Percentiles rank a stretch among this genome's conserved stretches.
Evolutionary conservation across 1,140 invertebrate species (phyloP).

Genomic region (Trichoplusia ni): DNA sequence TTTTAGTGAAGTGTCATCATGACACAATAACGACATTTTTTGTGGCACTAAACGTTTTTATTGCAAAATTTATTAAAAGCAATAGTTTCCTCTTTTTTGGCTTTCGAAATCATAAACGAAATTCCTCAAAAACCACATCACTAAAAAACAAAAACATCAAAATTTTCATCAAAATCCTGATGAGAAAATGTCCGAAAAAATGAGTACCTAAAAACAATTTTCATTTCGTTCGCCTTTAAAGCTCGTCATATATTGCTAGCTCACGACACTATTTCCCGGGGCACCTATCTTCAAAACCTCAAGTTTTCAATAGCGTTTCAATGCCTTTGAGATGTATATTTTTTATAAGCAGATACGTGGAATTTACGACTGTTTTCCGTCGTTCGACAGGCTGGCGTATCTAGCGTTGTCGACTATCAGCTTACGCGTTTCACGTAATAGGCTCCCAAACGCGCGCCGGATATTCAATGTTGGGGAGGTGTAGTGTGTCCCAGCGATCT

Average conservation of each 20-base stretch:
- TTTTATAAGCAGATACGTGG: conserved; percentile 26
- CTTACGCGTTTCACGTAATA: conserved; percentile 33
- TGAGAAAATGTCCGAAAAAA: conserved; percentile 17
- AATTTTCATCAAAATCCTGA: conserved; percentile 25
- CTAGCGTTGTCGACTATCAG: conserved; percentile 23
- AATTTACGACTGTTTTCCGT: conserved; percentile 37
- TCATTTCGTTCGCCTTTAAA: conserved; percentile 9
- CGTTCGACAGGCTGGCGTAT: conserved; percentile 28
- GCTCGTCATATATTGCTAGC: conserved; percentile 22
- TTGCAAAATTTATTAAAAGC: too few relatives aligned
- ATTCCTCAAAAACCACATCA: too few relatives aligned
- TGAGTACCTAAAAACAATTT: conserved; percentile 25
- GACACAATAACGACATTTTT: too few relatives aligned
- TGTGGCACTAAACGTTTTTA: too few relatives aligned
- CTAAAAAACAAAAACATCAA: conserved; percentile 22
- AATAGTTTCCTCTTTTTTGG: too few relatives aligned
- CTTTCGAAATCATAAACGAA: too few relatives aligned
- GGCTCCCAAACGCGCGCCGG: conserved; percentile 23
- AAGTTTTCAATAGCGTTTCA: conserved; percentile 29
- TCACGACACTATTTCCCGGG: conserved; percentile 26
- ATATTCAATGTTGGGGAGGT: conserved; percentile 29
- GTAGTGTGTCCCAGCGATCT: conserved; percentile 8
- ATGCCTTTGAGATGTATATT: conserved; percentile 16
- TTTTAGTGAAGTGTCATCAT: too few relatives aligned
- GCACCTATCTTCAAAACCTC: conserved; percentile 27